These are phyloP conservation scores for Sigmodon hispidus DNA, from an alignment of 2,113 vertebrate genomes.

Conservation along the genomic window DNA sequence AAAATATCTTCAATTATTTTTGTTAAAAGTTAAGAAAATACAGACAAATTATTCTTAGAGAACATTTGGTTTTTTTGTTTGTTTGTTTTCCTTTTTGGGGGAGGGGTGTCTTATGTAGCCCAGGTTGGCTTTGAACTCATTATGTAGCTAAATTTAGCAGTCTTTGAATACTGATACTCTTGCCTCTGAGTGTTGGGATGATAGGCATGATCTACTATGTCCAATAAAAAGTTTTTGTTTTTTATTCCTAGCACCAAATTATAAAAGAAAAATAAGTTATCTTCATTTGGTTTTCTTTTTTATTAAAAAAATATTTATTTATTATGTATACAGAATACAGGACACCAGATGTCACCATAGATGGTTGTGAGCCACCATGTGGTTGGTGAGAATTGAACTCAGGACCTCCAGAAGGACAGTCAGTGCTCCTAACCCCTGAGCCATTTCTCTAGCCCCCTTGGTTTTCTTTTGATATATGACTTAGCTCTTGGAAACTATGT, in stretches of 20 bases:
- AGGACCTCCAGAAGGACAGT: too few species aligned
- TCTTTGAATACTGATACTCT: background rate
- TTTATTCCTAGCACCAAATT: background rate
- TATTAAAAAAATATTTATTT: too few species aligned
- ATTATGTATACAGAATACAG: too few species aligned
- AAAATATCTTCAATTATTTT: slow-evolving; percentile 54
- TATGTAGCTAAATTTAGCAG: background rate
- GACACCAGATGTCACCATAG: too few species aligned
- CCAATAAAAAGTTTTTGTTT: background rate
- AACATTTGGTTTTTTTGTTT: background rate
- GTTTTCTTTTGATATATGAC: slow-evolving; percentile 20
- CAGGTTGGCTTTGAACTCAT: background rate
- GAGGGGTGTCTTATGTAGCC: background rate
- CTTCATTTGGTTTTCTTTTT: slow-evolving; percentile 11
- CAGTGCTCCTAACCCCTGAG: too few species aligned
- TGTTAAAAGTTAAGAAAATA: slow-evolving; percentile 50
- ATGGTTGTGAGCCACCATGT: too few species aligned
- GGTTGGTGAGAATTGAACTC: too few species aligned
- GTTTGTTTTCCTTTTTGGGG: background rate
- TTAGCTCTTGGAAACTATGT: slow-evolving; percentile 35
- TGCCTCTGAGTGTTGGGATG: too few species aligned
- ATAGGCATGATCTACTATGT: background rate
- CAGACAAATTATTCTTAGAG: slow-evolving; percentile 40
- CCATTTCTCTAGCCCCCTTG: too few species aligned
- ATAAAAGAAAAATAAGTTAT: slow-evolving; percentile 42